These are phyloP conservation scores for human DNA, from an alignment of 2,113 vertebrate species.

Conservation along the genomic window GRCh38 chr3:67485001-67485500, in stretches of 20 bases:
- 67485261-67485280: neutral
- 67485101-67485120: neutral
- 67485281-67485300: neutral
- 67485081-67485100: neutral
- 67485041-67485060: neutral
- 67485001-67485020: neutral
- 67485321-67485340: no score
- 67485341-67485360: neutral
- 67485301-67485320: neutral
- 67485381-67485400: neutral
- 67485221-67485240: neutral
- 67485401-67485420: neutral
- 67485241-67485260: neutral
- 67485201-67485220: neutral
- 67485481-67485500: slow-evolving; percentile 46
- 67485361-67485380: neutral
- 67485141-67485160: neutral
- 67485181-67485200: neutral
- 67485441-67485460: neutral
- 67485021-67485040: neutral
- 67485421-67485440: slow-evolving; percentile 8
- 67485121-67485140: neutral
- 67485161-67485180: neutral
- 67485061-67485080: neutral
- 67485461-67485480: neutral